phyloP scores from a whole-genome alignment of 2,113 vertebrate species.

The Barnardius zonarius region DNA sequence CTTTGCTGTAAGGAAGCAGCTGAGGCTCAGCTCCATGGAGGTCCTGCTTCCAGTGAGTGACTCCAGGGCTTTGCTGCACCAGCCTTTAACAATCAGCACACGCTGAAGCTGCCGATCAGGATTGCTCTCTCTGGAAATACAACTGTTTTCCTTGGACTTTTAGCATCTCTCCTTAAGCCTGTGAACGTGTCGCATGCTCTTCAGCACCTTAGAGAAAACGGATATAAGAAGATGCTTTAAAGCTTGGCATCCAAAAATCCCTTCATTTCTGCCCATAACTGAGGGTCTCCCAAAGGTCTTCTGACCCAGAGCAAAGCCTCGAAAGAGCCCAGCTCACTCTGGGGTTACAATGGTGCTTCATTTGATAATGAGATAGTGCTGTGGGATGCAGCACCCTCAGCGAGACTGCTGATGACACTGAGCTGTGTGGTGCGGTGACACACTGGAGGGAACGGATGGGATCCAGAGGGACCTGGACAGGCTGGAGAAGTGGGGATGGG shows the following conservation, averaged over 20 bases:
- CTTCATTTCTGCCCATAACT: no score
- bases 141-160: background rate
- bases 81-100: background rate
- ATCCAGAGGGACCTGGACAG: no score
- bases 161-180: no score
- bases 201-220: background rate
- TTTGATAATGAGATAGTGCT: background rate
- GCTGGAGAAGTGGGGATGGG: no score
- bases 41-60: background rate
- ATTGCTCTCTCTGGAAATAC: background rate
- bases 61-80: background rate
- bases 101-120: background rate
- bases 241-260: background rate
- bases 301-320: background rate
- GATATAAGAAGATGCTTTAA: background rate
- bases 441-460: background rate
- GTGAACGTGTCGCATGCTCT: fast-evolving
- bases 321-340: background rate
- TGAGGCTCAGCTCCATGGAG: background rate
- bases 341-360: background rate
- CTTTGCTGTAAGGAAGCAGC: background rate
- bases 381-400: background rate
- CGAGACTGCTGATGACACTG: background rate
- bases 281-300: background rate
- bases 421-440: background rate